A percentile compares a stretch with the other conserved stretches of the same genome.
These are phyloP conservation scores for Corapipo altera DNA, from an alignment of 2,113 vertebrate species.

Conservation along the genomic window DNA sequence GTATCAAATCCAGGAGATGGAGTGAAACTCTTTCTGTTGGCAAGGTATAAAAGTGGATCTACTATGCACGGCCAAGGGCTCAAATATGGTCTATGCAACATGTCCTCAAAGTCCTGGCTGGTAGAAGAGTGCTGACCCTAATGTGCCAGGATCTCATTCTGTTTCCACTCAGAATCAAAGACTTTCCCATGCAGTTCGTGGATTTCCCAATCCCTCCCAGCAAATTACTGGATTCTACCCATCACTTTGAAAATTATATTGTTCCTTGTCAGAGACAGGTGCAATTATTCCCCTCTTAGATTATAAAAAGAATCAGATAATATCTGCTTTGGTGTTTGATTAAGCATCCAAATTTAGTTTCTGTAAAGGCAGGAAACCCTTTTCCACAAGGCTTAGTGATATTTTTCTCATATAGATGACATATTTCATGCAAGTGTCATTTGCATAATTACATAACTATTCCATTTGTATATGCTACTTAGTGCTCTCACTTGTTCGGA, in stretches of 20 bases:
- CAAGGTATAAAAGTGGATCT: neutral
- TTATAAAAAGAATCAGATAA: slow-evolving; percentile 4
- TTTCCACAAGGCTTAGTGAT: neutral
- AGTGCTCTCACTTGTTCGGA: neutral
- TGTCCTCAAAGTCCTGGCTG: neutral
- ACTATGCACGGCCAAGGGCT: neutral
- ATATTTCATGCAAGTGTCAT: neutral
- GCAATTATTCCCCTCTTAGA: neutral
- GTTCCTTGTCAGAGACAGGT: neutral
- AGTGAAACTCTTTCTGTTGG: neutral
- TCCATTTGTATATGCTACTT: neutral
- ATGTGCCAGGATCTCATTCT: neutral
- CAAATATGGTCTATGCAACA: neutral
- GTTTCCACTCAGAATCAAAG: neutral
- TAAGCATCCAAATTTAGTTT: neutral
- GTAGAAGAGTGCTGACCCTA: neutral
- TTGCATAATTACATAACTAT: neutral
- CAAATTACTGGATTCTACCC: neutral
- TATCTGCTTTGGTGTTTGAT: neutral
- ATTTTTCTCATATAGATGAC: neutral
- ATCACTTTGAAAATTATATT: neutral
- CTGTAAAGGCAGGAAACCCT: neutral
- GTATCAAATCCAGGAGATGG: neutral
- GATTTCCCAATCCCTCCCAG: neutral
- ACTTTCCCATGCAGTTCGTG: neutral